phyloP scores from a whole-genome alignment of 92 coral and sea anemone species.

The Muricea muricata region DNA sequence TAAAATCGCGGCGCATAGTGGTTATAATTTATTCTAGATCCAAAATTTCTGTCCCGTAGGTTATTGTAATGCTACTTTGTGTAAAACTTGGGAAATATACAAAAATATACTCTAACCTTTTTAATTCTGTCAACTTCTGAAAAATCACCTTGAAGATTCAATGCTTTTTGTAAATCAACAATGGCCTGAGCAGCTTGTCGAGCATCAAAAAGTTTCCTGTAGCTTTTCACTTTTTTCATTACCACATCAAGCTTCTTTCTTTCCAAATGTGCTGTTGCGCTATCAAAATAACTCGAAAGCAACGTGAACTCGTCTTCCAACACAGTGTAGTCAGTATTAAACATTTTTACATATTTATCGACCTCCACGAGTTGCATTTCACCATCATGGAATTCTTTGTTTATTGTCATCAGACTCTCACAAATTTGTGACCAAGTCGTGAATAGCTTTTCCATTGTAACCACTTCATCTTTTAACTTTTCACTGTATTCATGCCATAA shows the following conservation, averaged over 20 bases:
- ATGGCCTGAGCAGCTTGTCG: constrained; percentile 69
- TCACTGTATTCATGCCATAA: constrained; percentile 69
- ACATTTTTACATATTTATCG: constrained; percentile 54
- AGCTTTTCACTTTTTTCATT: constrained; percentile 58
- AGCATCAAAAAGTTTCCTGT: constrained; percentile 59
- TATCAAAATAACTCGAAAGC: constrained; percentile 22
- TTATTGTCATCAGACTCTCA: constrained; percentile 8
- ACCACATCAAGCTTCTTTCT: constrained; percentile 15
- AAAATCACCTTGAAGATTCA: constrained; percentile 71
- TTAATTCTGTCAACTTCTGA: constrained; percentile 62
- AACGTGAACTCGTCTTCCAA: constrained; percentile 54
- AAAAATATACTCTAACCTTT: constrained; percentile 64
- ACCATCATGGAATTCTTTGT: constrained; percentile 48
- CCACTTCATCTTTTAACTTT: constrained; percentile 20
- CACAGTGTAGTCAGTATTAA: background rate
- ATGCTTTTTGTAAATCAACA: constrained; percentile 44
- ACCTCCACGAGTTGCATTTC: constrained; percentile 38
- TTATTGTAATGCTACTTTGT: too few species aligned
- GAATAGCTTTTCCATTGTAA: constrained; percentile 58
- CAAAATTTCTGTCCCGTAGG: too few species aligned
- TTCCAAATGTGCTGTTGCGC: background rate
- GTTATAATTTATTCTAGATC: too few species aligned
- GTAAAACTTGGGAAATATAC: background rate
- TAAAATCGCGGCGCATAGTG: too few species aligned
- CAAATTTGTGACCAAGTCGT: constrained; percentile 67